Conservation (phyloP, 2,888 invertebrate genomes). For the Gasteruption jaculator region DNA sequence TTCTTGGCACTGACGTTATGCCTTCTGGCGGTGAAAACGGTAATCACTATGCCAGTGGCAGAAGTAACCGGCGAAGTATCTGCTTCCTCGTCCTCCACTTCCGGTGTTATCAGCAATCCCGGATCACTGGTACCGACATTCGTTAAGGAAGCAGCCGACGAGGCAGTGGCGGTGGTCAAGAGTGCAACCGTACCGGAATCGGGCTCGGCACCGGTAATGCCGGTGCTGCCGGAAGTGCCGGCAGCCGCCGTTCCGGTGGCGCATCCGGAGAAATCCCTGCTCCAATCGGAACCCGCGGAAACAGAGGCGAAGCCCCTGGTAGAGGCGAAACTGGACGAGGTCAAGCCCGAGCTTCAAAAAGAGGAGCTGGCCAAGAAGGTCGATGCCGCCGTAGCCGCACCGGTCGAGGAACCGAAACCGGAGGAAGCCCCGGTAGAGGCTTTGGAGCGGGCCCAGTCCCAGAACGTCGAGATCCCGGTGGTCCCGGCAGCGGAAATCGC, state of each 20-base stretch:
- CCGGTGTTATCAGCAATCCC: no score
- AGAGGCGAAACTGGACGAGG: background rate
- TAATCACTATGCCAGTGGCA: constrained; percentile 59
- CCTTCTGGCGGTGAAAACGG: constrained; percentile 59
- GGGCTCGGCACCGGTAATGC: constrained; percentile 15
- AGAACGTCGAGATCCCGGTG: constrained; percentile 12
- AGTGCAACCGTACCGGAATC: constrained; percentile 13
- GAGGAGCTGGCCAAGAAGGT: constrained; percentile 21
- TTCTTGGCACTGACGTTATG: constrained; percentile 50
- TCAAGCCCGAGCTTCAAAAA: constrained; percentile 11
- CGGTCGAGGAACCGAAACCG: constrained; percentile 18
- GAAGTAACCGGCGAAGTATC: constrained; percentile 52
- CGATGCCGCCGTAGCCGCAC: constrained; percentile 18
- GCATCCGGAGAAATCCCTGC: constrained; percentile 33
- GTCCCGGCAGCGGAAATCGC: constrained; percentile 16
- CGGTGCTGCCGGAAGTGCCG: constrained; percentile 19
- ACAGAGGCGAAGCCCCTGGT: background rate
- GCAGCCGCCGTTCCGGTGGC: constrained; percentile 25
- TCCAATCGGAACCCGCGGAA: constrained; percentile 11
- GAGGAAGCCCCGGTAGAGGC: constrained; percentile 12
- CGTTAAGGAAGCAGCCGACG: constrained; percentile 17
- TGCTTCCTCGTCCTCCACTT: constrained; percentile 25
- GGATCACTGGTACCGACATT: constrained; percentile 16
- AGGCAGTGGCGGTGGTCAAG: no score
- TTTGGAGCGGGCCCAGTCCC: constrained; percentile 18